phyloP scores from a whole-genome alignment of 2,888 invertebrate species.

The Sphaerophoria taeniata region DNA sequence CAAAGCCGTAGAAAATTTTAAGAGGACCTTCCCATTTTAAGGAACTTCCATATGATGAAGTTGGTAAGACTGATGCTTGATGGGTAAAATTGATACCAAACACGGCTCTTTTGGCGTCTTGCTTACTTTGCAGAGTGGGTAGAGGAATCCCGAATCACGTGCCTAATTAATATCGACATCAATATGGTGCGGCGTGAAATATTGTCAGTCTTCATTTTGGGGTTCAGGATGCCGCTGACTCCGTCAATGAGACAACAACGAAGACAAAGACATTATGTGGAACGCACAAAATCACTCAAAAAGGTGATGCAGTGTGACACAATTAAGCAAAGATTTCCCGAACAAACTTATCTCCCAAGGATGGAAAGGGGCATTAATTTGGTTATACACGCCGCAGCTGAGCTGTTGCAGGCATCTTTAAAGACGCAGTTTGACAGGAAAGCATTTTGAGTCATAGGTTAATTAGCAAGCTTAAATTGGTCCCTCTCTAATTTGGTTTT shows the following conservation, averaged over 20 bases:
- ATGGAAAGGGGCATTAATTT: constrained; percentile 58
- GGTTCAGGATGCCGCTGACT: constrained; percentile 20
- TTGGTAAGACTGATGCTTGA: constrained; percentile 41
- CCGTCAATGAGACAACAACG: too few relatives aligned
- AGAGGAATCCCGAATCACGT: constrained; percentile 39
- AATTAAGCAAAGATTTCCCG: constrained; percentile 56
- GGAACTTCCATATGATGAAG: constrained; percentile 50
- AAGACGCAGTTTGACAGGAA: constrained; percentile 36
- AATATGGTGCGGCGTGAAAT: constrained; percentile 49
- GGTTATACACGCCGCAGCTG: constrained; percentile 41
- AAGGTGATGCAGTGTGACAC: constrained; percentile 61
- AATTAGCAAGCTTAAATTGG: constrained; percentile 28
- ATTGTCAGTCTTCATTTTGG: constrained; percentile 56
- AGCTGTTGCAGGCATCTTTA: too few relatives aligned
- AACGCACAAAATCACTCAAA: constrained; percentile 36
- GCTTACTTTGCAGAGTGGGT: constrained; percentile 41
- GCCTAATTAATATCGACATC: constrained; percentile 20
- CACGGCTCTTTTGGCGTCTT: constrained; percentile 24
- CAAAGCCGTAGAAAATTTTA: constrained; percentile 34
- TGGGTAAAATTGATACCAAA: constrained; percentile 41
- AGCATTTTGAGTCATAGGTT: constrained; percentile 32
- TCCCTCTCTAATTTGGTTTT: constrained; percentile 59
- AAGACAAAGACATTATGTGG: too few relatives aligned
- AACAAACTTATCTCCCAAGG: constrained; percentile 48
- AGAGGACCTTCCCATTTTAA: constrained; percentile 46